Evolutionary conservation across 2,113 vertebrate genomes (phyloP).

Genomic region (Hemiprocne comata): DNA sequence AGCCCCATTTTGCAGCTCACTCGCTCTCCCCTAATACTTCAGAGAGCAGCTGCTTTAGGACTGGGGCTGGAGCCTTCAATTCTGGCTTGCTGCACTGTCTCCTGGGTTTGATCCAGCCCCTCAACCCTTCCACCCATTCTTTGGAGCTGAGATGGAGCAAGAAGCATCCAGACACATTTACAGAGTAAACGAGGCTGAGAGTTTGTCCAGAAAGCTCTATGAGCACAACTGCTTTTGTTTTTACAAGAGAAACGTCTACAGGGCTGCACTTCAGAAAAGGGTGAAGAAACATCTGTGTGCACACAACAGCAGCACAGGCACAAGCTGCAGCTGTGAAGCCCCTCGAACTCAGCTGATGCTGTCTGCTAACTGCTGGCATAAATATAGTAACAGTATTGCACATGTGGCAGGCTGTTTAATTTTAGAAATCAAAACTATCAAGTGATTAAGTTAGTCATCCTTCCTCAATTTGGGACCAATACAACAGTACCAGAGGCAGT

Average conservation of each 20-base stretch:
- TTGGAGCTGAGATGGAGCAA: background rate
- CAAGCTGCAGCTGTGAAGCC: slow-evolving; percentile 1
- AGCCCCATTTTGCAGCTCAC: background rate
- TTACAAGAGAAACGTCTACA: background rate
- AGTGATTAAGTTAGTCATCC: slow-evolving; percentile 65
- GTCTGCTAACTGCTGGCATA: slow-evolving; percentile 47
- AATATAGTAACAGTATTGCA: slow-evolving; percentile 48
- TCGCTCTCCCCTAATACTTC: background rate
- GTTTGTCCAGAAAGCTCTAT: background rate
- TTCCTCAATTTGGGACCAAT: slow-evolving; percentile 67
- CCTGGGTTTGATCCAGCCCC: background rate
- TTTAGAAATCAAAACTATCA: slow-evolving; percentile 71
- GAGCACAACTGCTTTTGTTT: background rate
- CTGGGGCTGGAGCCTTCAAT: background rate
- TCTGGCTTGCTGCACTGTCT: background rate
- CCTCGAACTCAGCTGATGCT: background rate
- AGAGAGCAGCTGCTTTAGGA: background rate
- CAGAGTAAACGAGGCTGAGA: background rate
- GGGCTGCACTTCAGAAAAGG: background rate
- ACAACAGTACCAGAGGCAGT: slow-evolving; percentile 56
- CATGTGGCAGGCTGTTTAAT: slow-evolving; percentile 71
- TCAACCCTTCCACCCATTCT: background rate
- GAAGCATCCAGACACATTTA: background rate
- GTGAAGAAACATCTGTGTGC: slow-evolving; percentile 4
- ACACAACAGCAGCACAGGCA: background rate